Evolutionary conservation across 1,140 invertebrate species (phyloP), one percentile per base, ranked within the genome.

Genomic region (Coenobita brevimanus): DNA sequence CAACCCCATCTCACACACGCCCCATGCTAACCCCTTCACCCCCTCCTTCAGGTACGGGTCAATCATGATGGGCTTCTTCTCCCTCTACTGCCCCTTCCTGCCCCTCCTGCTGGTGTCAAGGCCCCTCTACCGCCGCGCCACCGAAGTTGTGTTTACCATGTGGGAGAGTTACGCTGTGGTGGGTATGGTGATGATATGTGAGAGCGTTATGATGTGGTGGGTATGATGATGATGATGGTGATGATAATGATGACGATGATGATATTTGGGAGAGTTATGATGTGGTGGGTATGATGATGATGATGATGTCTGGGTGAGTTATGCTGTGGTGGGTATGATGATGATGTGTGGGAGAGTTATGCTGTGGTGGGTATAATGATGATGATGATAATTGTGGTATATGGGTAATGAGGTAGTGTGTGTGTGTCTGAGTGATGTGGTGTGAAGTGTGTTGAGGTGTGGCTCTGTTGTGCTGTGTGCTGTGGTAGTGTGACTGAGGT

Each of bases 131-230:
- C 93, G 96, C 91, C 94, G 93, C 91, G 92, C 94, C 24, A 95
- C 94, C 2, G 96, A 96, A 91, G 92, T 95, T 50, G 92, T 96
- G 30, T 95, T 96, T 90, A 95, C 95, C 0, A 94, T 95, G 87
- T 96, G 96, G 96, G 96, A 96, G 92, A 93, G 96, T 71, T 97
- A 96, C 93, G 95, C 96, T 78, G 94, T 96, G 89, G 96, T 96
- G 93, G 95, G 94, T 69, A 64, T 46, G 1, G n/a, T n/a, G n/a
- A n/a, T n/a, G n/a, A n/a, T 10, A 38, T 62, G 21, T 4, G 2
- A 62, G 27, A 24, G 27, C 21, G 21, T 4, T 4, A n/a, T 24
- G 27, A 62, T 4, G 21, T 62, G 27, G 17, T 62, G 10, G n/a
- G 54, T 57, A 10, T n/a, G n/a, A 10, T 13, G n/a, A 57, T 13